These are phyloP conservation scores for Stramonita haemastoma DNA, from an alignment of 2,888 invertebrate species.

Conservation along the genomic window DNA sequence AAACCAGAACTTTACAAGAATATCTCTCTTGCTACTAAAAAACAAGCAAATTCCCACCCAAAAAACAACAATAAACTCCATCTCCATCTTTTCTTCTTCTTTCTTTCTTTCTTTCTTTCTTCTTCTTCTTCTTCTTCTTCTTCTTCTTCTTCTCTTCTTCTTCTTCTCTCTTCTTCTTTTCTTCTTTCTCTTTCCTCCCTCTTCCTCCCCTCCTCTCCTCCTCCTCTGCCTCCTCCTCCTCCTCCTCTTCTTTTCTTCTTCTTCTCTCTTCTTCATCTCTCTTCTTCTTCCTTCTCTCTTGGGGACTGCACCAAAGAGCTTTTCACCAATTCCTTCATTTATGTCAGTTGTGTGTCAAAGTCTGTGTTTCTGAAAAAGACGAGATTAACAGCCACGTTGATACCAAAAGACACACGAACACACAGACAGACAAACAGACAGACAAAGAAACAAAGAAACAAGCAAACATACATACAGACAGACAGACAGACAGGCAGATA, in stretches of 20 bases:
- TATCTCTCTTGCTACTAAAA: no score
- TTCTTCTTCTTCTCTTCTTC: not conserved
- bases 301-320: not conserved
- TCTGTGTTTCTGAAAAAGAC: no score
- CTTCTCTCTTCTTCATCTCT: not conserved
- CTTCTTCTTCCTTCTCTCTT: no score
- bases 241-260: not conserved
- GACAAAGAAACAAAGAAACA: no score
- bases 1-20: no score
- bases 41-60: no score
- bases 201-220: not conserved
- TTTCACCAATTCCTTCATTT: not conserved
- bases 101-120: not conserved
- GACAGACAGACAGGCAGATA: no score
- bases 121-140: not conserved
- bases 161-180: not conserved
- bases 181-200: no score
- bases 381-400: no score
- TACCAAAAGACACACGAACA: no score
- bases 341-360: not conserved
- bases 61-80: not conserved
- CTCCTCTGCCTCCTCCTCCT: not conserved
- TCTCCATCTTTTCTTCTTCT: not conserved
- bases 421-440: no score
- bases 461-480: no score